Evolutionary conservation across 2,797 vertebrate genomes (phyloP), one percentile per base, ranked within the genome.

Genomic region (Microctenopoma lineatum): DNA sequence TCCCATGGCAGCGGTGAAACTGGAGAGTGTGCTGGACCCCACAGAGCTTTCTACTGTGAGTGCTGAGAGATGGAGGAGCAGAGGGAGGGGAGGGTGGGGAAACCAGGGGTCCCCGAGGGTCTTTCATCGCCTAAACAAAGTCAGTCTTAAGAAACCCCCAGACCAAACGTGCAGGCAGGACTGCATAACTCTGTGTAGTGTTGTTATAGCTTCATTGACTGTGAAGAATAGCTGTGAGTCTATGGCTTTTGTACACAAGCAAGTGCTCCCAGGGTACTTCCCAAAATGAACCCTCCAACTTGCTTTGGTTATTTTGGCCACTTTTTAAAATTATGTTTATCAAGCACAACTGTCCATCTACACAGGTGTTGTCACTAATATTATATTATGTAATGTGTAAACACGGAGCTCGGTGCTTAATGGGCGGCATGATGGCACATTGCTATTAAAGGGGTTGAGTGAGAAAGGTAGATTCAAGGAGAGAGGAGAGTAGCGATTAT

Each of bases 1-100:
- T 90, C 91, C 89, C 87, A 81, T 88, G 85, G 93, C 92, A 84
- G 90, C 87, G 89, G 79, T 90, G 91, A 95, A 94, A 94, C 81
- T 93, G 91, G 96, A 96, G 91, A 95, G 85, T 89, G 93, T 96
- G 87, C 94, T 96, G 95, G 96, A 99, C 92, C 95, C 97, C 89
- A 95, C 95, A 86, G 97, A 98, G 88, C 95, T 99, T 96, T 98
- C 98, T 94, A 98, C 98, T 92, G 98, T 99, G 96, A 98, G 97
- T 97, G 95, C 94, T 95, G 94, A 95, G 94, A 95, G 94, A 96
- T 93, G 93, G 94, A 93, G 90, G 89, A 89, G 79, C 83, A 82
- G 87, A 87, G 85, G 85, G 87, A 80, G 80, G 93, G 94, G 91
- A 87, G 86, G 79, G 87, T 57, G 63, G 80, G 75, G 62, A 54